Conservation (phyloP, 2,113 vertebrate genomes). For the Oryzias javanicus region DNA sequence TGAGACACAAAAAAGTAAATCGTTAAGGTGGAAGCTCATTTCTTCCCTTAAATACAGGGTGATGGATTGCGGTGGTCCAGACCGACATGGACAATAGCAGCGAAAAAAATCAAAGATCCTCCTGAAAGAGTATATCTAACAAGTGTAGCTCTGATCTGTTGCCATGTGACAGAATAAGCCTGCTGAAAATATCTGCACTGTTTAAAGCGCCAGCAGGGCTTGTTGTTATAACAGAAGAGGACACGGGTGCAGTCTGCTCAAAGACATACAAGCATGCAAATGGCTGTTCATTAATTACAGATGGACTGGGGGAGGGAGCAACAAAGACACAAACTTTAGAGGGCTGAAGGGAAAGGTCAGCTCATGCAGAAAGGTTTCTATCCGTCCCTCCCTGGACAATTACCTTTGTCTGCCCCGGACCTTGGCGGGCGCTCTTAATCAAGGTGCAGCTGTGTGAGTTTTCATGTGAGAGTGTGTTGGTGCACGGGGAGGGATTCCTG, state of each 20-base stretch:
- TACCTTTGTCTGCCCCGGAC: slow-evolving; percentile 53
- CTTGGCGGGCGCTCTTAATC: slow-evolving; percentile 69
- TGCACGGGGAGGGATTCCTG: slow-evolving; percentile 49
- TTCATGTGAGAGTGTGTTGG: slow-evolving; percentile 13
- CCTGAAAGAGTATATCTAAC: no score
- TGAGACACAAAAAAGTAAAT: slow-evolving; percentile 24
- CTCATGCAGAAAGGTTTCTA: slow-evolving; percentile 52
- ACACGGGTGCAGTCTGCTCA: slow-evolving; percentile 68
- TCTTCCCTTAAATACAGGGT: slow-evolving; percentile 22
- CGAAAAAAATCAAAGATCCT: slow-evolving; percentile 14
- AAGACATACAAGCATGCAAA: slow-evolving; percentile 69
- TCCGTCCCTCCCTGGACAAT: slow-evolving; percentile 57
- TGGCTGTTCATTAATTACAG: slow-evolving; percentile 77
- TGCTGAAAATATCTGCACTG: slow-evolving; percentile 41
- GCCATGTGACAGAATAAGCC: slow-evolving; percentile 37
- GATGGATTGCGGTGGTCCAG: slow-evolving; percentile 18
- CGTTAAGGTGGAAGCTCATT: slow-evolving; percentile 19
- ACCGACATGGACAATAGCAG: slow-evolving; percentile 33
- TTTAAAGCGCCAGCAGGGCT: slow-evolving; percentile 63
- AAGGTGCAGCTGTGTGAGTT: slow-evolving; percentile 59
- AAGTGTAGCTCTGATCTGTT: slow-evolving; percentile 30
- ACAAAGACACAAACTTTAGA: slow-evolving; percentile 20
- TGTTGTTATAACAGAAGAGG: slow-evolving; percentile 67
- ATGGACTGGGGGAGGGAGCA: slow-evolving; percentile 60
- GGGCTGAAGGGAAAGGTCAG: slow-evolving; percentile 36